Evolutionary conservation across 2,113 vertebrate species (phyloP).

Genomic region (Chionis minor): DNA sequence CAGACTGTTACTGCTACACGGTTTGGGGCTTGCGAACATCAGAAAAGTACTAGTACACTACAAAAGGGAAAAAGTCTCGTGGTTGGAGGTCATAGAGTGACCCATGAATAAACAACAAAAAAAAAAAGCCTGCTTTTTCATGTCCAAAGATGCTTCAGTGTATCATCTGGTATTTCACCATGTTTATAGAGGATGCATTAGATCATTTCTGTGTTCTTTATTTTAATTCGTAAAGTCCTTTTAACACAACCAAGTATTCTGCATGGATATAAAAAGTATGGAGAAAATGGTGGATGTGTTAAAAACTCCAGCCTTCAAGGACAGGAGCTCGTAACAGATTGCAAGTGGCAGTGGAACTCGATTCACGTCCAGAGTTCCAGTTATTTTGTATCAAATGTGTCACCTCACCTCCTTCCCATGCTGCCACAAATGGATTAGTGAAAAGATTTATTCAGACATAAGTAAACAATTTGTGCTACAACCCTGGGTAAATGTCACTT

Average conservation of each 20-base stretch:
- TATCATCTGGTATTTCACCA: not conserved
- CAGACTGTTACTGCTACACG: not conserved
- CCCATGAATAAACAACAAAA: not conserved
- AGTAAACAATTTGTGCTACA: conserved; percentile 3
- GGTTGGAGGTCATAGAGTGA: not conserved
- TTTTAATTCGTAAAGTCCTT: not conserved
- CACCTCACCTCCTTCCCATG: not conserved
- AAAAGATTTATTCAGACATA: not conserved
- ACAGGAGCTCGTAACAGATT: not conserved
- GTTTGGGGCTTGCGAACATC: not conserved
- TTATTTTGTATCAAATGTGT: not conserved
- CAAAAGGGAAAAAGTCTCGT: not conserved
- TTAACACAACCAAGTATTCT: not conserved
- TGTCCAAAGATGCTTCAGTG: not conserved
- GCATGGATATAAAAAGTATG: not conserved
- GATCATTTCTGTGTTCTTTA: not conserved
- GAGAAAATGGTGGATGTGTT: conserved; percentile 9
- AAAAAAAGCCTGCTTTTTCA: not conserved
- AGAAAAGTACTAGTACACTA: not conserved
- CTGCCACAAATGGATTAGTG: not conserved
- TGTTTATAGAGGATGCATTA: not conserved
- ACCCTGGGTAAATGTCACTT: not conserved
- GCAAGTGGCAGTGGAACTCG: not conserved
- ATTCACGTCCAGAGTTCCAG: not conserved
- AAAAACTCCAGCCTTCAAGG: conserved; percentile 18